Evolutionary conservation across 2,797 vertebrate species (phyloP).

Genomic region (Sebastes itinus): DNA sequence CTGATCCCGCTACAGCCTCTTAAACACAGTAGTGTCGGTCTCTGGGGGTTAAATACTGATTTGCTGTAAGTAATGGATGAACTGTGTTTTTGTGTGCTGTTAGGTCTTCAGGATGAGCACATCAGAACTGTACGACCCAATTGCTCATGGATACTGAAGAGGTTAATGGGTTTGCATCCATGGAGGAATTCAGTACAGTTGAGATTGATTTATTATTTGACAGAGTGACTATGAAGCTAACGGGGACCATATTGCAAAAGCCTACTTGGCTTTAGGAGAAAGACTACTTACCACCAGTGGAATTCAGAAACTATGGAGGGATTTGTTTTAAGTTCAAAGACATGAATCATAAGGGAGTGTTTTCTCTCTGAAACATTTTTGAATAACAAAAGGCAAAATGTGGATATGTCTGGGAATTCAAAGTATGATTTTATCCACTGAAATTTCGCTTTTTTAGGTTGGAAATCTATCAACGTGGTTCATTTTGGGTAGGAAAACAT

Average conservation of each 20-base stretch:
- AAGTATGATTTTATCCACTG: constrained; percentile 45
- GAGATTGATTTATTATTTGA: constrained; percentile 71
- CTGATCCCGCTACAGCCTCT: too few species aligned
- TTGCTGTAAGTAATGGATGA: neutral
- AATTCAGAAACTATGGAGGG: constrained; percentile 75
- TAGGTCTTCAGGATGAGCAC: constrained; percentile 9
- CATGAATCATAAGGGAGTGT: constrained; percentile 78
- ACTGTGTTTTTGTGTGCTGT: constrained; percentile 5
- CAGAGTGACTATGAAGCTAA: constrained; percentile 57
- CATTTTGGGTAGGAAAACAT: neutral
- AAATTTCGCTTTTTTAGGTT: constrained; percentile 9
- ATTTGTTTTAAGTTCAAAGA: constrained; percentile 79
- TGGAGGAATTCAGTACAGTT: constrained; percentile 55
- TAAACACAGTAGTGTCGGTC: neutral
- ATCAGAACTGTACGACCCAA: neutral
- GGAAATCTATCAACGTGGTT: constrained; percentile 8
- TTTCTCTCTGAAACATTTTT: constrained; percentile 69
- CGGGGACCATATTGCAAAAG: constrained; percentile 67
- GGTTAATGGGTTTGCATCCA: constrained; percentile 44
- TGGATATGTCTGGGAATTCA: constrained; percentile 74
- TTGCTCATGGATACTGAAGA: constrained; percentile 29
- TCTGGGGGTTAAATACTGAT: neutral
- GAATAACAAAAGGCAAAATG: constrained; percentile 70
- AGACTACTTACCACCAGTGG: constrained; percentile 73
- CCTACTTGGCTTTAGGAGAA: constrained; percentile 68